Evolutionary conservation across 1,140 invertebrate species (phyloP).

Genomic region (Drosophila persimilis): DNA sequence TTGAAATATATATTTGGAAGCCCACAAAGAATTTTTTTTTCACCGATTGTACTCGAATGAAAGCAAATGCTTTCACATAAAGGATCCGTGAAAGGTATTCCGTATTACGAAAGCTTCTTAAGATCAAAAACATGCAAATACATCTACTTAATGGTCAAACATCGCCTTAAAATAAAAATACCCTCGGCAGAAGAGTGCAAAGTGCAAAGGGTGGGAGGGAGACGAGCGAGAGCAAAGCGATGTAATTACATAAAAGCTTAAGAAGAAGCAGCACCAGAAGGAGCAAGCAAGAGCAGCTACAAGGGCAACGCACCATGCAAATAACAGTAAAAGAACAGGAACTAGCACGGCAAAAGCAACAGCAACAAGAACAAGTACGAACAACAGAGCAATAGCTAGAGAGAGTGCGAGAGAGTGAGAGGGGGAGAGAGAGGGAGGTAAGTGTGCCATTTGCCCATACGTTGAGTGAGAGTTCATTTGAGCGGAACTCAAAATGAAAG

Average conservation of each 20-base stretch:
- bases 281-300: slow-evolving; percentile 4
- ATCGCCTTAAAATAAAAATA: too few relatives aligned
- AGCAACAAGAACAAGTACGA: slow-evolving; percentile 6
- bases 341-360: background rate
- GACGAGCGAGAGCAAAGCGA: slow-evolving; percentile 13
- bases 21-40: too few relatives aligned
- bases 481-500: slow-evolving; percentile 37
- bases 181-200: background rate
- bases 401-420: background rate
- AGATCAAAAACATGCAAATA: too few relatives aligned
- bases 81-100: too few relatives aligned
- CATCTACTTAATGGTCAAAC: too few relatives aligned
- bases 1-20: too few relatives aligned
- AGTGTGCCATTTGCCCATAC: background rate
- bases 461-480: slow-evolving; percentile 55
- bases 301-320: slow-evolving; percentile 58
- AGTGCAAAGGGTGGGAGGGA: background rate
- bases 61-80: too few relatives aligned
- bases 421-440: background rate
- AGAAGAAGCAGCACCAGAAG: background rate
- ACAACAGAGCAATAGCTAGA: slow-evolving; percentile 14
- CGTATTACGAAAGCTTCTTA: too few relatives aligned
- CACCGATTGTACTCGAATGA: too few relatives aligned
- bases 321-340: slow-evolving; percentile 22
- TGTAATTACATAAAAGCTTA: slow-evolving; percentile 71